Percentiles rank a stretch among this genome's conserved stretches.
These are phyloP conservation scores for Drosophila planitibia DNA, from an alignment of 2,888 invertebrate genomes.

Conservation along the genomic window DNA sequence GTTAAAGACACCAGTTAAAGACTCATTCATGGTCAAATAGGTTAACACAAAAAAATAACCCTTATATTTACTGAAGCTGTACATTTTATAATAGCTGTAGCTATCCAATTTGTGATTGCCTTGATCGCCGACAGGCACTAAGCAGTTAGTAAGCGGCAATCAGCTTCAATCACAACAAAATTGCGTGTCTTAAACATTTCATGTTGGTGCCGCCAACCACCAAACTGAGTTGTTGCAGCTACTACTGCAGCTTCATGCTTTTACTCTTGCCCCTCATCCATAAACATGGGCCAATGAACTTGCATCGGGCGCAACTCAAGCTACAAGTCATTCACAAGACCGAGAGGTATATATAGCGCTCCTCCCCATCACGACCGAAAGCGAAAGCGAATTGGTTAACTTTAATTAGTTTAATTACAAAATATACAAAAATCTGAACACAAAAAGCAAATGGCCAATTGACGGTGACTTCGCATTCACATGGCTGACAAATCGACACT, in stretches of 20 bases:
- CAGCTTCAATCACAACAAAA: constrained; percentile 34
- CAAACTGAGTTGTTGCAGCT: constrained; percentile 17
- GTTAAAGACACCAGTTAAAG: not conserved
- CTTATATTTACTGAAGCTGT: constrained; percentile 5
- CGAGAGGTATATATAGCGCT: not conserved
- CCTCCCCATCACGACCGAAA: constrained; percentile 32
- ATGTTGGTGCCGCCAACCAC: constrained; percentile 38
- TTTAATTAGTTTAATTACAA: constrained; percentile 77
- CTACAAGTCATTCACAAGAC: constrained; percentile 53
- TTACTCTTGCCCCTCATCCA: constrained; percentile 10
- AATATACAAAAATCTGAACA: constrained; percentile 5
- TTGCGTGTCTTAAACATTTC: constrained; percentile 69
- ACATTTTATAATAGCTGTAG: not conserved
- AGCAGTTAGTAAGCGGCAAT: constrained; percentile 14
- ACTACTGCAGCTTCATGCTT: constrained; percentile 1
- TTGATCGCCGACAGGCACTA: constrained; percentile 21
- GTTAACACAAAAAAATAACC: not conserved
- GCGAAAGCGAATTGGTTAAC: constrained; percentile 73
- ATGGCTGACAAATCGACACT: constrained; percentile 13
- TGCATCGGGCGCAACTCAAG: constrained; percentile 38
- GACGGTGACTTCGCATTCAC: constrained; percentile 38
- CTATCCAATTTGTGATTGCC: constrained; percentile 1
- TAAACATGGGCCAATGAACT: constrained; percentile 52
- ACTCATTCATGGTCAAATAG: not conserved
- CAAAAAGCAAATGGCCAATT: constrained; percentile 34